Evolutionary conservation across 2,888 invertebrate species (phyloP), one percentile per base, ranked within the genome.

Genomic region (Limnephilus lunatus): DNA sequence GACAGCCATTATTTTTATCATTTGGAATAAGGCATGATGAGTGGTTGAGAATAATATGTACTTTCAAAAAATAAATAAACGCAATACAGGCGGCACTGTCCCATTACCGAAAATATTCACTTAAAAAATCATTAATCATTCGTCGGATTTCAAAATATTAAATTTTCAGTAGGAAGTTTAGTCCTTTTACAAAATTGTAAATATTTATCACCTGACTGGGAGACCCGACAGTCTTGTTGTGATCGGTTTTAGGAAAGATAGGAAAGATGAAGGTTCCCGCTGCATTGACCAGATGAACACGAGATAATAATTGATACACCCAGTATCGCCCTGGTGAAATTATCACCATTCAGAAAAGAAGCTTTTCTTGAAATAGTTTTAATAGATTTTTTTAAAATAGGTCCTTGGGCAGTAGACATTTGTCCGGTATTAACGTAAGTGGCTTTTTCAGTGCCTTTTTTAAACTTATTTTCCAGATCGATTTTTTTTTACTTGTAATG

Each of bases 1-100:
- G 85, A 85, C 85, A n/a, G n/a, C n/a, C 35, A 39, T 35, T 85
- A 85, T 85, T 85, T 83, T 85, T 85, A 85, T 85, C 85, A 85
- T 39, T 25, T 39, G 39, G 35, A 85, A 85, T 39, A 39, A 85
- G 85, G 85, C 19, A 35, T 85, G 85, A 39, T 35, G 85, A 85
- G n/a, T 39, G 85, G n/a, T 85, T 44, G 85, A 85, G 39, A 85
- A 39, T 39, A 85, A n/a, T 32, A 32, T 83, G 31, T 31, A 35
- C 82, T 15, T 68, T 68, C 2, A 25, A 15, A 44, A 15, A 68
- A 68, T 68, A 68, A 68, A 68, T 68, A 68, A 68, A 25, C 68
- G 68, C 68, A 68, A n/a, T 68, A n/a, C 68, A 68, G 68, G 68
- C 68, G 25, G 25, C 68, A n/a, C 68, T 68, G 68, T 68, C n/a